Evolutionary conservation across 2,797 vertebrate species (phyloP).

Genomic region (Girardinus metallicus): DNA sequence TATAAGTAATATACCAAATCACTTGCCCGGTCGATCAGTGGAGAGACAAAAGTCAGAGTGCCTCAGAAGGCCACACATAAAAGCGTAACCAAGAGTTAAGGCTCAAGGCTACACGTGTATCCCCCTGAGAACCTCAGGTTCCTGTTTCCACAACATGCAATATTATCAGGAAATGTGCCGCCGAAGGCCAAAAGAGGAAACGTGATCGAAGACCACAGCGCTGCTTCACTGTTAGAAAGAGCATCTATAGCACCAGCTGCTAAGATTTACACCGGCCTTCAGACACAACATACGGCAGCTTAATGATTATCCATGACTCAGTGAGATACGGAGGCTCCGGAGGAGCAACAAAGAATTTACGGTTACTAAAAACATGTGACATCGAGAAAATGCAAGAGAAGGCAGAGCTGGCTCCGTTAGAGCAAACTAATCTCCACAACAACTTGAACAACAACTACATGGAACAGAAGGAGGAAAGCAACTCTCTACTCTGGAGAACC

Average conservation of each 20-base stretch:
- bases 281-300: slow-evolving; percentile 22
- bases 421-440: slow-evolving; percentile 41
- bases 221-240: slow-evolving; percentile 24
- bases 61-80: slow-evolving; percentile 55
- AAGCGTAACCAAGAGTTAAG: slow-evolving; percentile 60
- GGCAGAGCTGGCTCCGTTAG: slow-evolving; percentile 28
- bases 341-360: neutral
- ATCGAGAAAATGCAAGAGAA: slow-evolving; percentile 10
- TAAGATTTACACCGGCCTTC: slow-evolving; percentile 29
- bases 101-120: slow-evolving; percentile 63
- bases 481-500: slow-evolving; percentile 13
- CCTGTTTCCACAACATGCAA: slow-evolving; percentile 75
- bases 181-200: slow-evolving; percentile 66
- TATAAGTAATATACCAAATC: too few relatives aligned
- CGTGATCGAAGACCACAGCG: slow-evolving; percentile 59
- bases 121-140: slow-evolving; percentile 63
- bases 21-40: slow-evolving; percentile 1
- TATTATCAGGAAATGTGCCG: slow-evolving; percentile 70
- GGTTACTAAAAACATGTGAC: slow-evolving; percentile 20
- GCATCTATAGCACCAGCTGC: slow-evolving; percentile 36
- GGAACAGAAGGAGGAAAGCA: slow-evolving; percentile 33
- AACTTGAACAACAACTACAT: slow-evolving; percentile 31
- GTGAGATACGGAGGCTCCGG: slow-evolving; percentile 6
- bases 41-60: slow-evolving; percentile 30
- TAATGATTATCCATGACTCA: slow-evolving; percentile 19